Base-by-base conservation (phyloP, 2,888 invertebrate species). In the Himalopsyche tibetana region DNA sequence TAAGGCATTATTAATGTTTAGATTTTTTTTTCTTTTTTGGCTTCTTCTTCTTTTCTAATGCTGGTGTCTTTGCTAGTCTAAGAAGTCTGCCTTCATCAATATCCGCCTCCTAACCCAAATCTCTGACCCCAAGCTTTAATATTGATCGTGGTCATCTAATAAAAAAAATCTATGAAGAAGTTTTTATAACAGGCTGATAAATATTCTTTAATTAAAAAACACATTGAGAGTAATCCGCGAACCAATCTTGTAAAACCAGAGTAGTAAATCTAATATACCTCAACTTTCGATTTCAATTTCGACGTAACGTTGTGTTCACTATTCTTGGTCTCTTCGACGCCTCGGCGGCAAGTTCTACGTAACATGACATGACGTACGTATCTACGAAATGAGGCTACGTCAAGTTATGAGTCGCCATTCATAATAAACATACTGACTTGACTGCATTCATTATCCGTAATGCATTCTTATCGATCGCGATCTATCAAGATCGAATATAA, bases 371-470 rank as follows among this genome's bases (percentile, higher is more conserved):
- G 63, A 63, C 63, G 63, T 63, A 63, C 5, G 63, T 11, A n/a
- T 19, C 9, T 63, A 28, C 63, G 8, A 63, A 63, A 63, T 63
- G 63, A 28, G 63, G 63, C 19, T 63, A 63, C 19, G 63, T 63
- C 63, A 63, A 63, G 63, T 63, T 63, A 63, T 63, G 63, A 63
- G 28, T 19, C 28, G 63, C 28, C 56, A 56, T 56, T 56, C 56
- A 28, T 19, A 63, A 28, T 51, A 51, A 4, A 51, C 51, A 51
- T 4, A 51, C 51, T 8, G 51, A 4, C 51, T 51, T 51, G 12
- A 1, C 51, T 51, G 51, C 51, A 51, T 51, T 15, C 5, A 51
- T 51, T 51, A 42, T 42, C 8, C 15, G 15, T 51, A 51, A 51
- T 51, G 51, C 51, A 51, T 51, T 51, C 51, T 51, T 51, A 15